Evolutionary conservation across 2,797 vertebrate genomes (phyloP).

Genomic region (Hoplostethus mediterraneus): DNA sequence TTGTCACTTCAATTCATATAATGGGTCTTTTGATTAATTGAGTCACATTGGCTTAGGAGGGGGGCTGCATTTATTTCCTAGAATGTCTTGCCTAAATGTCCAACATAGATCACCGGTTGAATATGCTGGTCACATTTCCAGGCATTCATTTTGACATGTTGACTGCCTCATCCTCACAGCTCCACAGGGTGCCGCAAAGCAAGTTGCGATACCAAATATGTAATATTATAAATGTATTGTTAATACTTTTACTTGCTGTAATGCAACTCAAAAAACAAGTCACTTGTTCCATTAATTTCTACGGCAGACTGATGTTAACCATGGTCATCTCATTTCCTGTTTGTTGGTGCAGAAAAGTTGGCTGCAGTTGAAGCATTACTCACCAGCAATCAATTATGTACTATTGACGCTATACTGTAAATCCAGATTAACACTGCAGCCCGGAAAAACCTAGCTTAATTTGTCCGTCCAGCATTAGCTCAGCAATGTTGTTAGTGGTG

Average conservation of each 20-base stretch:
- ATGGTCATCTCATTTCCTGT: neutral
- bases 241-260: constrained; percentile 26
- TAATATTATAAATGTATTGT: constrained; percentile 27
- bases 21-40: constrained; percentile 27
- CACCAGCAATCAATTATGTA: neutral
- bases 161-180: neutral
- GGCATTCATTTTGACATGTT: constrained; percentile 7
- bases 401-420: constrained; percentile 33
- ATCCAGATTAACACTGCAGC: constrained; percentile 31
- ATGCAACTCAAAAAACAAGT: neutral
- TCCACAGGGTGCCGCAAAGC: constrained; percentile 2
- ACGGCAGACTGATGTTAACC: neutral
- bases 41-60: constrained; percentile 28
- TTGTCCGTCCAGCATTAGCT: neutral
- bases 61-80: constrained; percentile 55
- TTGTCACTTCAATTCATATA: constrained; percentile 50
- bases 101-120: neutral
- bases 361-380: constrained; percentile 11
- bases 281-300: neutral
- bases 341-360: constrained; percentile 8
- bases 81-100: constrained; percentile 20
- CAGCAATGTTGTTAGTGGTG: neutral
- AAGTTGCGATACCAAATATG: constrained; percentile 8
- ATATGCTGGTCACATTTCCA: constrained; percentile 22
- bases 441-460: constrained; percentile 18